Evolutionary conservation across 2,888 invertebrate species (phyloP), one percentile per base, ranked within the genome.

Genomic region (Cheiracanthium punctorium): DNA sequence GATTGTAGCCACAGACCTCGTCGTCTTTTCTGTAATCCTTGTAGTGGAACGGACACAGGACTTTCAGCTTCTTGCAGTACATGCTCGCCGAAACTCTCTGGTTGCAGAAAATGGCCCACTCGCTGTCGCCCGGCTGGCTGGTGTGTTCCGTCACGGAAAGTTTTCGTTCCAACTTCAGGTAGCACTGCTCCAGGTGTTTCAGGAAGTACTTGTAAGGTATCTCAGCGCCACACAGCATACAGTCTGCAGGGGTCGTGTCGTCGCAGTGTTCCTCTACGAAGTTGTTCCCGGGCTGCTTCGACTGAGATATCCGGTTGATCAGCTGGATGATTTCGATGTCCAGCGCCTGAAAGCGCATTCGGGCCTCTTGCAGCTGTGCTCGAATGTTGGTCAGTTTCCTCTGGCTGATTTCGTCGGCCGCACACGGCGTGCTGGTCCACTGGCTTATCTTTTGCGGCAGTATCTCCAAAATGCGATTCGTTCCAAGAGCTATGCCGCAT

Each of bases 41-140:
- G 28, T 33, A 52, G n/a, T 82, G 82, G 32, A 81, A 33, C 0
- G 82, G 72, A 33, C 82, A 82, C 2, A 77, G 30, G 5, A 72
- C 76, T 10, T 41, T 30, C n/a, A 82, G 43, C 30, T 77, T 70
- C 32, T 82, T 82, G 65, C 76, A 76, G 20, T 33, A 48, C 7
- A 30, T 58, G 48, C 72, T 52, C 1, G 48, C 43, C 2, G 64
- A 41, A 41, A 82, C 48, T 29, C 72, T 71, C 37, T 71, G 76
- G 32, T 82, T 82, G 52, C 82, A 82, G 48, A 82, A 77, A 1
- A 82, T 82, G 32, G 76, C 64, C 82, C 82, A 82, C 14, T 76
- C 43, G n/a, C 29, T 30, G 32, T 82, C 82, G 29, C 71, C 67
- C 7, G 76, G 52, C 20, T 29, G 32, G 10, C 48, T 30, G 0